Percentiles rank a stretch among this genome's conserved stretches.
Conservation (phyloP, 1,140 invertebrate species). For the Drosophila grimshawi region DNA sequence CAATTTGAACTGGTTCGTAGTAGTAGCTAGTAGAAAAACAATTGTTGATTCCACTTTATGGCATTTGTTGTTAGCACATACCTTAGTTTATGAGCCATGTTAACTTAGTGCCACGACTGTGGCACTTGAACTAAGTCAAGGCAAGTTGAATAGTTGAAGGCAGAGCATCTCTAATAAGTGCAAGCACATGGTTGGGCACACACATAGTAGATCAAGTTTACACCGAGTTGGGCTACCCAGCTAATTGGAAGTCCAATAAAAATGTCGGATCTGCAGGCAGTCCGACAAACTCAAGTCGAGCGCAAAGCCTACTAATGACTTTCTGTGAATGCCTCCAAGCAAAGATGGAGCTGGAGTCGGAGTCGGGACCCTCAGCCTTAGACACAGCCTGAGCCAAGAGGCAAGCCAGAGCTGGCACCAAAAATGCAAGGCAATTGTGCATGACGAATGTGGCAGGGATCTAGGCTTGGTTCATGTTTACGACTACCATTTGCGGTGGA, state of each 20-base stretch:
- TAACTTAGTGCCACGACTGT: background rate
- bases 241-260: conserved; percentile 83
- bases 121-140: conserved; percentile 9
- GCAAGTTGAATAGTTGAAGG: conserved; percentile 3
- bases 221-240: conserved; percentile 63
- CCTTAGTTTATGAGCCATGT: background rate
- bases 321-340: conserved; percentile 70
- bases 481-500: conserved; percentile 79
- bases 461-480: conserved; percentile 58
- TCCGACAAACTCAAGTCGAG: conserved; percentile 64
- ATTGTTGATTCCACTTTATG: background rate
- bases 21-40: background rate
- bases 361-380: too few relatives aligned
- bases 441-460: conserved; percentile 77
- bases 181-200: conserved; percentile 23
- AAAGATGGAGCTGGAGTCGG: background rate
- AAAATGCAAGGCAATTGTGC: conserved; percentile 78
- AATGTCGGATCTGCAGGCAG: conserved; percentile 79
- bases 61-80: background rate
- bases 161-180: conserved; percentile 52
- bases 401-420: conserved; percentile 21
- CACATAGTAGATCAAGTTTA: conserved; percentile 75
- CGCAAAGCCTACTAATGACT: conserved; percentile 79
- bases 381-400: background rate
- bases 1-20: background rate